A percentile compares a stretch with the other conserved stretches of the same genome.
Evolutionary conservation across 2,797 vertebrate genomes (phyloP).

Genomic region (Phalloptychus januarius): DNA sequence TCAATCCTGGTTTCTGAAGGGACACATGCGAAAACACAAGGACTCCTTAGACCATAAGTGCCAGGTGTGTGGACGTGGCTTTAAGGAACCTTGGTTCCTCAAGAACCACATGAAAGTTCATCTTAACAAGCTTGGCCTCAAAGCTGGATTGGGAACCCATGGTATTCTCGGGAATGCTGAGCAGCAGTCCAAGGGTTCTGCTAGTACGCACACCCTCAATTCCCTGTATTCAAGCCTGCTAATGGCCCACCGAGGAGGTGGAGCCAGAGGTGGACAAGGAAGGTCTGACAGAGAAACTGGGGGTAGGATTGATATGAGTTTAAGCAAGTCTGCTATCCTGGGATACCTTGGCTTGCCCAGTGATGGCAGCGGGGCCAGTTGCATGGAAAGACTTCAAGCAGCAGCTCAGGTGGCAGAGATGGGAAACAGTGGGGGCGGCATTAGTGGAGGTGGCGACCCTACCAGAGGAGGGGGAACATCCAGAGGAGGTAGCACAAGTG

Average conservation of each 20-base stretch:
- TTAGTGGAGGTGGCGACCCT: slow-evolving; percentile 51
- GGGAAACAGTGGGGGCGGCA: slow-evolving; percentile 67
- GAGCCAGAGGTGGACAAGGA: slow-evolving; percentile 64
- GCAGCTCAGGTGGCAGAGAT: slow-evolving; percentile 86
- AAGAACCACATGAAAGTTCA: slow-evolving; percentile 98
- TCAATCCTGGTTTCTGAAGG: slow-evolving; percentile 95
- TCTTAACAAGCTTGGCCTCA: slow-evolving; percentile 90
- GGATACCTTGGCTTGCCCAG: slow-evolving; percentile 86
- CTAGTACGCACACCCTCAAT: slow-evolving; percentile 83
- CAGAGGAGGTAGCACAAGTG: slow-evolving; percentile 56
- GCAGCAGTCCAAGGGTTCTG: slow-evolving; percentile 75
- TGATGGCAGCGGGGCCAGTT: slow-evolving; percentile 82
- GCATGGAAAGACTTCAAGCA: slow-evolving; percentile 87
- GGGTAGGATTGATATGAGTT: slow-evolving; percentile 58
- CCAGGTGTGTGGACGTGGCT: slow-evolving; percentile 92
- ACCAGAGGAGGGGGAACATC: slow-evolving; percentile 53
- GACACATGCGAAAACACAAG: slow-evolving; percentile 96
- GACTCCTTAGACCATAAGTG: slow-evolving; percentile 94
- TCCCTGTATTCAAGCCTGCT: slow-evolving; percentile 90
- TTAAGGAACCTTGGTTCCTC: slow-evolving; percentile 96
- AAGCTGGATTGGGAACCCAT: slow-evolving; percentile 77
- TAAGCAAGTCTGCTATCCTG: slow-evolving; percentile 83
- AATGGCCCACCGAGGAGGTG: slow-evolving; percentile 76
- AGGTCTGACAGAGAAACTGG: slow-evolving; percentile 57
- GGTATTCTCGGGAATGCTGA: slow-evolving; percentile 66